phyloP scores from a whole-genome alignment of 2,888 invertebrate genomes.

The Heliconius cydno region DNA sequence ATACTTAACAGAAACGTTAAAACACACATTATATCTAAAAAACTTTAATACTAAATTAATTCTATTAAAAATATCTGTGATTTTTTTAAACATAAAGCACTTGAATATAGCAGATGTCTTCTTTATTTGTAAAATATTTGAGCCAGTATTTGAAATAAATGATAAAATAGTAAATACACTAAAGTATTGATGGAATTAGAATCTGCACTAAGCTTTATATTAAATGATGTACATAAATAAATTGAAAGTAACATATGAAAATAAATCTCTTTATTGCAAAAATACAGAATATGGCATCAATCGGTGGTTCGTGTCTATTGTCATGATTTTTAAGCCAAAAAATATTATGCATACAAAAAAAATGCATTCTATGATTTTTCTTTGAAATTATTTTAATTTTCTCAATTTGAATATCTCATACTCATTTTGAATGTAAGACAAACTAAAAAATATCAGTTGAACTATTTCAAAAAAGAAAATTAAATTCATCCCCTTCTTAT shows the following conservation, averaged over 20 bases:
- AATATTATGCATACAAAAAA: not conserved
- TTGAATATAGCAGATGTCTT: not conserved
- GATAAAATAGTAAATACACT: not conserved
- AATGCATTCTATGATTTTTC: not conserved
- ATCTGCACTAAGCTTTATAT: not conserved
- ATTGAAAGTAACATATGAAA: not conserved
- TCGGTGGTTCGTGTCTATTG: constrained; percentile 36
- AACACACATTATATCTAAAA: constrained; percentile 10
- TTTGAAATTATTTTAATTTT: not conserved
- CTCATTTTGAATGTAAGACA: not conserved
- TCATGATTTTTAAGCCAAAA: constrained; percentile 22
- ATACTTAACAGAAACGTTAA: constrained; percentile 17
- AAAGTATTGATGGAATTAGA: not conserved
- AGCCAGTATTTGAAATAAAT: not conserved
- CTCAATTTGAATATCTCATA: not conserved
- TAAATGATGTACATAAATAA: not conserved
- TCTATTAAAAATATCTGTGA: not conserved
- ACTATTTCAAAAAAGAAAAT: not conserved
- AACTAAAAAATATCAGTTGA: not conserved
- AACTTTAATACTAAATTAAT: not conserved
- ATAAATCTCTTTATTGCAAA: constrained; percentile 9
- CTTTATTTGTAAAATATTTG: constrained; percentile 2
- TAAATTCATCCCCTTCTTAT: not conserved
- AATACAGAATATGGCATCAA: constrained; percentile 26
- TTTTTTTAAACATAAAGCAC: not conserved